Evolutionary conservation across 2,888 invertebrate genomes (phyloP), one percentile per base, ranked within the genome.

Genomic region (Tipula confusa): DNA sequence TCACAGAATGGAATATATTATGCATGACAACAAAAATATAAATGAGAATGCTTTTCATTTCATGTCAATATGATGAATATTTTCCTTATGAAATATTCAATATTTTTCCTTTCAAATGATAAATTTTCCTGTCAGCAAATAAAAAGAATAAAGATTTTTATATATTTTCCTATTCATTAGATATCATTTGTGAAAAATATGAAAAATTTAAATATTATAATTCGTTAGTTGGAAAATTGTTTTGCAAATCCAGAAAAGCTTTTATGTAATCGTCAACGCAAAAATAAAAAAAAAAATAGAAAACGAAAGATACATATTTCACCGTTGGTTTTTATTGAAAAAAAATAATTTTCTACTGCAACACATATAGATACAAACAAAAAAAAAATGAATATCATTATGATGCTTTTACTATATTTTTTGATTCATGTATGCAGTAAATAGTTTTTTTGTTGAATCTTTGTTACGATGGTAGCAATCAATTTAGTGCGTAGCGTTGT

Each of bases 41-140:
- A 18, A 43, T n/a, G 24, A 64, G 24, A 64, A 24, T 64, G 24
- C 11, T 64, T 38, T 64, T 64, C 64, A 24, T 64, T 64, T 64
- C 24, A 64, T 64, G 24, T 64, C 64, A 64, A 64, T 64, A 64
- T 64, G 64, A 64, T 64, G 64, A 64, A 64, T 64, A 64, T 64
- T 64, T 64, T 64, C 24, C 64, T 24, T 64, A 24, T 64, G 64
- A 64, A 64, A 64, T 64, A 64, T 64, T 64, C 64, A 64, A 64
- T 64, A 64, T 64, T 64, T 64, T 64, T 64, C 64, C 64, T 64
- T 64, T 64, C 64, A 64, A 7, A 64, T 24, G 24, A 64, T 64
- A 64, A 64, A 64, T 64, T 64, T 64, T 64, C 64, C 64, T 64
- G 64, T 64, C 64, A 64, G 64, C 64, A 64, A 64, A 64, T 64